phyloP scores from a whole-genome alignment of 2,888 invertebrate genomes.

The Drepana falcataria region DNA sequence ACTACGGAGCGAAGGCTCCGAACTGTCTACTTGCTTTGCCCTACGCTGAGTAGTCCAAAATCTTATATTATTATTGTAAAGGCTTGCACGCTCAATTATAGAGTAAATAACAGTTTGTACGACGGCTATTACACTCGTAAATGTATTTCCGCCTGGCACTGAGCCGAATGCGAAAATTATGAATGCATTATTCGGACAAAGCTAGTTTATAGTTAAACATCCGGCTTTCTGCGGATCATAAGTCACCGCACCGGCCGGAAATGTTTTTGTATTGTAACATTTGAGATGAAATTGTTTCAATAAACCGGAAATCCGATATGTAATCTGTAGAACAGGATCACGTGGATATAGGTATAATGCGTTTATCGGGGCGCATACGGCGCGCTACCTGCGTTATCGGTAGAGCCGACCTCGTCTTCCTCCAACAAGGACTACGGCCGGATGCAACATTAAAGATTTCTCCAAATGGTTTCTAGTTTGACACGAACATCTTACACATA shows the following conservation, averaged over 20 bases:
- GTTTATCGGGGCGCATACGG: slow-evolving; percentile 18
- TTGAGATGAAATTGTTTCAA: not conserved
- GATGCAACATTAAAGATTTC: slow-evolving; percentile 59
- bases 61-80: slow-evolving; percentile 31
- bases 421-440: slow-evolving; percentile 58
- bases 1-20: slow-evolving; percentile 51
- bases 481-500: slow-evolving; percentile 2
- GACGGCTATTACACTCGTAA: slow-evolving; percentile 43
- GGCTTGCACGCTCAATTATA: slow-evolving; percentile 47
- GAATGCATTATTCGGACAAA: slow-evolving; percentile 52
- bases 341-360: slow-evolving; percentile 12
- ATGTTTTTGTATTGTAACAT: not conserved
- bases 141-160: slow-evolving; percentile 59
- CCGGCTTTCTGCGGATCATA: slow-evolving; percentile 57
- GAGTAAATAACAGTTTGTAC: slow-evolving; percentile 37
- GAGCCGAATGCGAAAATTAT: slow-evolving; percentile 42
- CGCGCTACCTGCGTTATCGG: slow-evolving; percentile 50
- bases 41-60: slow-evolving; percentile 34
- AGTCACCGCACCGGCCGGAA: slow-evolving; percentile 18
- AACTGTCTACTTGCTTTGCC: slow-evolving; percentile 45
- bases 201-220: slow-evolving; percentile 68
- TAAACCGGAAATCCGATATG: slow-evolving; percentile 1
- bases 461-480: slow-evolving; percentile 58
- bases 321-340: not conserved
- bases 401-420: slow-evolving; percentile 47